These are phyloP conservation scores for Oedothorax gibbosus DNA, from an alignment of 1,140 invertebrate species.

Conservation along the genomic window DNA sequence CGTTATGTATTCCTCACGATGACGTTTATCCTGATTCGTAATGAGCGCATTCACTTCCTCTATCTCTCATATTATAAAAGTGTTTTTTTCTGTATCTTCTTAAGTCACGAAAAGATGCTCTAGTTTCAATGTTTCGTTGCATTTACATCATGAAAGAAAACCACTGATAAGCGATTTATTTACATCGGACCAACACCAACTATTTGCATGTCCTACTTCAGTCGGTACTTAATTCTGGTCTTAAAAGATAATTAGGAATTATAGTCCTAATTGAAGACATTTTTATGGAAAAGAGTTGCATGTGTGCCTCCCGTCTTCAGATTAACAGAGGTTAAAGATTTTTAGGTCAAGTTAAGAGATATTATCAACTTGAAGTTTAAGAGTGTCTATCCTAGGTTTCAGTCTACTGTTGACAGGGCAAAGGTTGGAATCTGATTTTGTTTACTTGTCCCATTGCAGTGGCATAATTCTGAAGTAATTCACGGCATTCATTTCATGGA, in stretches of 20 bases:
- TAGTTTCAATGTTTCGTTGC: slow-evolving; percentile 22
- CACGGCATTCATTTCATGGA: not conserved
- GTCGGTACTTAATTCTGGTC: slow-evolving; percentile 17
- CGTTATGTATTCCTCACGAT: not conserved
- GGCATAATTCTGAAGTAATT: not conserved
- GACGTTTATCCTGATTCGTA: not conserved
- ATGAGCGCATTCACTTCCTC: not conserved
- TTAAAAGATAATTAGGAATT: slow-evolving; percentile 22
- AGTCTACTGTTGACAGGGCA: not conserved
- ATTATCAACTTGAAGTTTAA: slow-evolving; percentile 3
- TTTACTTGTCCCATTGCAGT: not conserved
- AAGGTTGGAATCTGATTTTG: not conserved
- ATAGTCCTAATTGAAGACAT: slow-evolving; percentile 32
- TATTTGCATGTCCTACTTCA: slow-evolving; percentile 47
- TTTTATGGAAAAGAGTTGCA: slow-evolving; percentile 1
- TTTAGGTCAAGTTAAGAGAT: slow-evolving; percentile 24
- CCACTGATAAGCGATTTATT: slow-evolving; percentile 7
- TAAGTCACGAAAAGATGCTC: slow-evolving; percentile 3
- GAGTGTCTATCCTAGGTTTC: not conserved
- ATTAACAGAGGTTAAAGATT: slow-evolving; percentile 22
- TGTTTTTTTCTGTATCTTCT: not conserved
- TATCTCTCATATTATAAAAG: slow-evolving; percentile 7
- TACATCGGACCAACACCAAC: not conserved
- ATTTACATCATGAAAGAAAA: not conserved
- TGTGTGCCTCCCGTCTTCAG: not conserved